Conservation (phyloP, 2,888 invertebrate species). For the Strigamia crassipes region DNA sequence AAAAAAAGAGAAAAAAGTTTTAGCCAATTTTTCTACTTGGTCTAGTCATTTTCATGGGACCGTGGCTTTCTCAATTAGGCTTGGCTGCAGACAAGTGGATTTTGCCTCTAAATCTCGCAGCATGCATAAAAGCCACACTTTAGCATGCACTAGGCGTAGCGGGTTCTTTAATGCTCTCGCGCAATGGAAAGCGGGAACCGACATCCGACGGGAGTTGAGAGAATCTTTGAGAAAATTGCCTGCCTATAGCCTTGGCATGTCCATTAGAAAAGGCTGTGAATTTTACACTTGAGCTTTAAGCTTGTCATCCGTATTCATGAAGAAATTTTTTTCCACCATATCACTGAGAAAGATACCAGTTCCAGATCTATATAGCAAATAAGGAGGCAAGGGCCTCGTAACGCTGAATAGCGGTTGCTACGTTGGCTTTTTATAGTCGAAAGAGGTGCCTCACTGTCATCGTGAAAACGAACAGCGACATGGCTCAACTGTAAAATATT, state of each 20-base stretch:
- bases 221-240: conserved; percentile 21
- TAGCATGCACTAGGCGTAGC: conserved; percentile 16
- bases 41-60: background rate
- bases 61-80: conserved; percentile 6
- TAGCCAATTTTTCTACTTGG: background rate
- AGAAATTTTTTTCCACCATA: conserved; percentile 11
- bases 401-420: background rate
- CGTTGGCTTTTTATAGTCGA: conserved; percentile 16
- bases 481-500: conserved; percentile 21
- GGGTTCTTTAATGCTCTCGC: background rate
- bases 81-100: conserved; percentile 21
- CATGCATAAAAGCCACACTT: conserved; percentile 11
- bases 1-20: background rate
- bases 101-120: conserved; percentile 7
- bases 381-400: conserved; percentile 21
- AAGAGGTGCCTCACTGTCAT: conserved; percentile 21
- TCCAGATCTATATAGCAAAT: conserved; percentile 8
- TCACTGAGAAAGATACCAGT: conserved; percentile 16
- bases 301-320: conserved; percentile 21
- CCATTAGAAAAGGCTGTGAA: conserved; percentile 11
- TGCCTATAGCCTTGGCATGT: conserved; percentile 21
- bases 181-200: conserved; percentile 11
- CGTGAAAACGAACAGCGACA: background rate
- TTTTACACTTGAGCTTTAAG: conserved; percentile 21
- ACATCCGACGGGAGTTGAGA: conserved; percentile 21